Base-by-base conservation (phyloP, 2,113 vertebrate species). In the Elachura formosa region DNA sequence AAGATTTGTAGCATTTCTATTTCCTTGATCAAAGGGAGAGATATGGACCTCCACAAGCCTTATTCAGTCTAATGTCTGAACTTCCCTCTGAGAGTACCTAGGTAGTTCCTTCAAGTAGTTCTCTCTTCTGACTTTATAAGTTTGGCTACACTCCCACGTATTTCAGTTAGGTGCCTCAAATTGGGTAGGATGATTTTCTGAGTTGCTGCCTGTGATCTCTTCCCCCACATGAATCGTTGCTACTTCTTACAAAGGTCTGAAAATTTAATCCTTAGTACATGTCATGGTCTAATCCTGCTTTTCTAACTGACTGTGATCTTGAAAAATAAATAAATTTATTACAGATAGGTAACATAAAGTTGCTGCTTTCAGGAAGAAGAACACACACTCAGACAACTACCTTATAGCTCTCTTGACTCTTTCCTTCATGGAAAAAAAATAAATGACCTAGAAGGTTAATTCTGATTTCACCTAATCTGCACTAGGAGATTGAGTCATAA, bases 251-350 rank as follows among this genome's bases (percentile, higher is more conserved):
- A 5, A 4, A 52, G 20, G 14, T 4, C 26, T 87, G 40, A 89
- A 87, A 85, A 59, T 48, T 72, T 62, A 59, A 11, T 33, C 34
- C 49, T 14, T 31, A 67, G 15, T 11, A 59, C 17, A 24, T 11
- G 5, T 5, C 0, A 0, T 89, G 33, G 43, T 41, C 36, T 61
- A 43, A 83, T 63, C 6, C 4, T 0, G 7, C 6, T 84, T 48
- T 85, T 61, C 49, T 82, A 55, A 38, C 5, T 72, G 25, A 38
- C 10, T 41, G 29, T 49, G 33, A 72, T 61, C 18, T 17, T 38
- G 41, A 68, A 62, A 83, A 77, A 62, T 6, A 71, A 71, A 51
- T 2, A 14, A 16, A 69, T 31, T 52, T 75, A 19, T 15, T 62
- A 33, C 20, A 55, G 13, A 8, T 34, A 54, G 14, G 10, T 64